Evolutionary conservation across 1,140 invertebrate species (phyloP).

Genomic region (Scaptomyza pallida): DNA sequence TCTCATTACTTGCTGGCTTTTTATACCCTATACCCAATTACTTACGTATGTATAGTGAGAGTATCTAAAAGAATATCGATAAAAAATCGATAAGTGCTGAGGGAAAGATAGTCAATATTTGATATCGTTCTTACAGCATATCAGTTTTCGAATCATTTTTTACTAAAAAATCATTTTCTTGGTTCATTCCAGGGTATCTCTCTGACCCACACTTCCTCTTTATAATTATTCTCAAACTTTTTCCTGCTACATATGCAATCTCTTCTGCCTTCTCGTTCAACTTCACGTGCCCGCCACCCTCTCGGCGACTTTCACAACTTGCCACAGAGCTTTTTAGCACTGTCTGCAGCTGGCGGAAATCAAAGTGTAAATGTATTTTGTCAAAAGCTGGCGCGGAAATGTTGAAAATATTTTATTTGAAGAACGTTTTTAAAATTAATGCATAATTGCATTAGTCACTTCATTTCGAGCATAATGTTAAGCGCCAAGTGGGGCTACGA

Average conservation of each 20-base stretch:
- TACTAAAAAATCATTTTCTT: too few relatives aligned
- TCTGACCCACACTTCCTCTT: background rate
- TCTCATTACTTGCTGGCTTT: slow-evolving; percentile 38
- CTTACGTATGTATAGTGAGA: background rate
- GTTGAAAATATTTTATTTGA: slow-evolving; percentile 65
- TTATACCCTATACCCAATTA: background rate
- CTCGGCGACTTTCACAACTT: background rate
- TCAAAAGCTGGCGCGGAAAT: slow-evolving; percentile 62
- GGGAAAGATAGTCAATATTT: too few relatives aligned
- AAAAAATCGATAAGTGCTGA: too few relatives aligned
- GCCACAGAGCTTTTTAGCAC: background rate
- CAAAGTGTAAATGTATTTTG: slow-evolving; percentile 76
- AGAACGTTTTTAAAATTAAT: slow-evolving; percentile 65
- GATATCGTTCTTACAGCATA: too few relatives aligned
- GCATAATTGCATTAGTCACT: slow-evolving; percentile 80
- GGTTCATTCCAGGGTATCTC: background rate
- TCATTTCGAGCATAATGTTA: slow-evolving; percentile 27
- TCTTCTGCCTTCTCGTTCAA: background rate
- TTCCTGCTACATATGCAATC: slow-evolving; percentile 21
- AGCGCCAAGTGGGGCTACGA: background rate
- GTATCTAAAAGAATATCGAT: too few relatives aligned
- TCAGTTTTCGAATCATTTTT: too few relatives aligned
- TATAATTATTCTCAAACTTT: background rate
- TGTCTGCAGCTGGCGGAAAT: slow-evolving; percentile 48
- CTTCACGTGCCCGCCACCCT: background rate